Evolutionary conservation across 1,140 invertebrate genomes (phyloP).

Genomic region (Orius insidiosus): DNA sequence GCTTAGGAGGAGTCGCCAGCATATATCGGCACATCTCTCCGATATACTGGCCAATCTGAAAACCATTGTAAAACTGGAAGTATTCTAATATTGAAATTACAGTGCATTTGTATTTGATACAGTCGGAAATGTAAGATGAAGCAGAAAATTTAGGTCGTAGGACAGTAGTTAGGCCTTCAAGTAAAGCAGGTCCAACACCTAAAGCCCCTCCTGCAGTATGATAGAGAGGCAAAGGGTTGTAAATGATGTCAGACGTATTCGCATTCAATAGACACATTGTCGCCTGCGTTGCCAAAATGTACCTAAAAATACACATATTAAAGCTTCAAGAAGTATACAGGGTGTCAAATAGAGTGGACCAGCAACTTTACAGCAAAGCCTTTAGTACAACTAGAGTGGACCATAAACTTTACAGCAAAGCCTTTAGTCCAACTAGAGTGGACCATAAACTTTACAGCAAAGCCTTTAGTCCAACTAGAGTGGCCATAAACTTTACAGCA

Average conservation of each 20-base stretch:
- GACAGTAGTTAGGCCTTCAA: conserved; percentile 42
- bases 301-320: no score
- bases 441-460: no score
- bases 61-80: neutral
- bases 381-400: no score
- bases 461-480: no score
- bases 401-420: no score
- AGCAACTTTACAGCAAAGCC: no score
- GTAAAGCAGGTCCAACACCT: conserved; percentile 40
- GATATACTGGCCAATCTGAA: conserved; percentile 54
- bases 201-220: conserved; percentile 47
- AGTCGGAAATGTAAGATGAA: conserved; percentile 55
- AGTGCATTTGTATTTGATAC: conserved; percentile 51
- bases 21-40: conserved; percentile 67
- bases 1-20: conserved; percentile 37
- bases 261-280: conserved; percentile 27
- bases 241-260: conserved; percentile 30
- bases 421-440: no score
- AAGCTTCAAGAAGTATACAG: no score
- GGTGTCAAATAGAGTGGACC: no score
- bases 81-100: conserved; percentile 27
- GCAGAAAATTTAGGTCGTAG: conserved; percentile 58
- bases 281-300: conserved; percentile 27
- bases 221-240: conserved; percentile 50
- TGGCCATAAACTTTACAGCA: no score